These are phyloP conservation scores for Parauchenoglanis punctatus DNA, from an alignment of 2,797 vertebrate genomes.

Conservation along the genomic window DNA sequence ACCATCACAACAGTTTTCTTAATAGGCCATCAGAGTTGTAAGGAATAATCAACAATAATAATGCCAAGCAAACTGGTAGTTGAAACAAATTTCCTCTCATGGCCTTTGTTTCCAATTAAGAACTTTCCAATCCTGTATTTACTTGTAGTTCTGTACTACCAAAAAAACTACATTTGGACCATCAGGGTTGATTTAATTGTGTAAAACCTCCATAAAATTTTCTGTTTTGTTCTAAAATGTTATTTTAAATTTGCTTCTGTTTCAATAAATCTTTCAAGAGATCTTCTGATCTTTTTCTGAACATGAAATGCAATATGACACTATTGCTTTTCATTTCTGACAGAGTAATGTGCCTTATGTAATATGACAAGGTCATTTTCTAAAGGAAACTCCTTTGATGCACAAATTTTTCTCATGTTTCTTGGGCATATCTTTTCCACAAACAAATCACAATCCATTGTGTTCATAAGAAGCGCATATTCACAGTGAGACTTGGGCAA, in stretches of 20 bases:
- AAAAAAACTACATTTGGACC: background rate
- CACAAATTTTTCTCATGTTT: too few species aligned
- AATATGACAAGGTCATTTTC: too few species aligned
- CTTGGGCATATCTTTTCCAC: too few species aligned
- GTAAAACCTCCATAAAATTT: background rate
- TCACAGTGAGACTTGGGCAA: too few species aligned
- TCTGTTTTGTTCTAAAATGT: background rate
- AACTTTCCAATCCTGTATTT: background rate
- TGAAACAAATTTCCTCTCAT: background rate
- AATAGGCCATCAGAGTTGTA: background rate
- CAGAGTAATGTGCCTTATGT: background rate
- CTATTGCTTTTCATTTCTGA: background rate
- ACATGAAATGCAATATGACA: background rate
- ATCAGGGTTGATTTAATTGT: background rate
- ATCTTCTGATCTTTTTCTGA: background rate
- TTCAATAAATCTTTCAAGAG: slow-evolving; percentile 20
- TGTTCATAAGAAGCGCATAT: too few species aligned
- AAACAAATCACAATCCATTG: too few species aligned
- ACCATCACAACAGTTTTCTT: background rate
- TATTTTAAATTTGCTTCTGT: slow-evolving; percentile 9
- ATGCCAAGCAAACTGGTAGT: background rate
- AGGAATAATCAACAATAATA: background rate
- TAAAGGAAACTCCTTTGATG: too few species aligned
- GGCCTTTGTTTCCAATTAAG: background rate
- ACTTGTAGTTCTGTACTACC: background rate